Percentiles rank a stretch among this genome's conserved stretches.
Evolutionary conservation across 2,797 vertebrate species (phyloP).

Genomic region (Zenarchopterus dispar): DNA sequence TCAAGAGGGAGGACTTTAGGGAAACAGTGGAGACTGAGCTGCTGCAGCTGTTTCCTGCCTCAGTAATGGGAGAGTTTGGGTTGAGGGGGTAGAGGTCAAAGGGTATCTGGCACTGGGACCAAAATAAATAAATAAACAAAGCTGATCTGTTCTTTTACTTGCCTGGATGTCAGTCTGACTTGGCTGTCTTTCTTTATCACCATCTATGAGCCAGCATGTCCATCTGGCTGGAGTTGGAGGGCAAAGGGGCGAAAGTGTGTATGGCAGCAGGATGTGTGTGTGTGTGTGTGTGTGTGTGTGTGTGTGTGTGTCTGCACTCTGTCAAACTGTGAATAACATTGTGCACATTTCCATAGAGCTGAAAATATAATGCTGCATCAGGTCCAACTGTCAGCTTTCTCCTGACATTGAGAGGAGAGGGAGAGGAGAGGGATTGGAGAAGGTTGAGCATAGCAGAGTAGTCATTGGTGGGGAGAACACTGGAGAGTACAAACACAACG

Average conservation of each 20-base stretch:
- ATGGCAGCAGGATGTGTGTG: slow-evolving; percentile 28
- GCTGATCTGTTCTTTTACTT: slow-evolving; percentile 37
- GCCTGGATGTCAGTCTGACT: slow-evolving; percentile 47
- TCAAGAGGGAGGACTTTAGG: neutral
- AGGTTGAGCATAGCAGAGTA: neutral
- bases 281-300: slow-evolving; percentile 17
- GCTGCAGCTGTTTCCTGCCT: slow-evolving; percentile 22
- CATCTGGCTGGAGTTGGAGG: slow-evolving; percentile 61
- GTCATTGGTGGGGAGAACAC: slow-evolving; percentile 2
- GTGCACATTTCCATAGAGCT: slow-evolving; percentile 66
- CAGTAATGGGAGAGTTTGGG: slow-evolving; percentile 11
- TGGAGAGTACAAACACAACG: slow-evolving; percentile 22
- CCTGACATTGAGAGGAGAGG: slow-evolving; percentile 71
- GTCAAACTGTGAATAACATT: slow-evolving; percentile 46
- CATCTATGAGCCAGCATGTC: slow-evolving; percentile 36
- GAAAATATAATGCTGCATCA: slow-evolving; percentile 69
- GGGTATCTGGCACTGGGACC: slow-evolving; percentile 32
- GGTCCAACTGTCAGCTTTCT: slow-evolving; percentile 73
- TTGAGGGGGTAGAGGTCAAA: slow-evolving; percentile 39
- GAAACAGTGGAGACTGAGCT: slow-evolving; percentile 15
- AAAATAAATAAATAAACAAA: slow-evolving; percentile 19
- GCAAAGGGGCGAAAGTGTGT: slow-evolving; percentile 34
- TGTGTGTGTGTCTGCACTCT: slow-evolving; percentile 9
- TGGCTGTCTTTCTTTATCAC: slow-evolving; percentile 18
- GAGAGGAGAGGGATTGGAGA: too few species aligned